Evolutionary conservation across 2,888 invertebrate species (phyloP).

Genomic region (Conops quadrifasciatus): DNA sequence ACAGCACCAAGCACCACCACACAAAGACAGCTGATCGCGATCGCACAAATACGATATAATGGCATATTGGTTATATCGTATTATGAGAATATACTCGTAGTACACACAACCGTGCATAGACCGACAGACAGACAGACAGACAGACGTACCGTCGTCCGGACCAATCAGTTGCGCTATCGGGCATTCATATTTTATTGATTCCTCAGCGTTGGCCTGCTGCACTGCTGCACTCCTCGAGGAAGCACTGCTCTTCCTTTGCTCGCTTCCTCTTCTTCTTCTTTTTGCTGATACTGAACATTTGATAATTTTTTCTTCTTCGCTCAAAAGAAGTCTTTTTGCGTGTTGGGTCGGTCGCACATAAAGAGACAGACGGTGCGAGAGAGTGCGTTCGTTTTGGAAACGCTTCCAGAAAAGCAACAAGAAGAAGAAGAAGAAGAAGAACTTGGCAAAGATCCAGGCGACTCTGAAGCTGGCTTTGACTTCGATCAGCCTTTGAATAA

Average conservation of each 20-base stretch:
- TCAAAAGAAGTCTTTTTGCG: conserved; percentile 28
- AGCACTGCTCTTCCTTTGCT: background rate
- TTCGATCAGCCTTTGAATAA: conserved; percentile 45
- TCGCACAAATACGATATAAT: conserved; percentile 28
- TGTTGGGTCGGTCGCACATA: background rate
- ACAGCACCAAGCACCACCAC: conserved; percentile 19
- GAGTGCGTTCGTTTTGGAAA: conserved; percentile 31
- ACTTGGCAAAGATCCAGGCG: conserved; percentile 36
- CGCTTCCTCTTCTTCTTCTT: conserved; percentile 15
- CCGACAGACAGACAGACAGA: conserved; percentile 34
- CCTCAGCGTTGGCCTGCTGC: conserved; percentile 40
- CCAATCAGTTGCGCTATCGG: conserved; percentile 58
- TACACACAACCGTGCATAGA: too few relatives aligned
- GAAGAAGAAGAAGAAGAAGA: conserved; percentile 20
- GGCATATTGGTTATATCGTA: conserved; percentile 32
- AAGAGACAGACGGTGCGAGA: background rate
- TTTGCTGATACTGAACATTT: conserved; percentile 50
- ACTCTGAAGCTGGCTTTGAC: conserved; percentile 24
- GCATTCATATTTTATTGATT: conserved; percentile 57
- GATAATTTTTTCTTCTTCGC: conserved; percentile 45
- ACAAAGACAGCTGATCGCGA: conserved; percentile 33
- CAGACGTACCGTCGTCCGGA: conserved; percentile 43
- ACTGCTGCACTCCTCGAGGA: background rate
- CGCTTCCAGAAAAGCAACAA: too few relatives aligned
- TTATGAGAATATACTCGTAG: conserved; percentile 18